phyloP scores from a whole-genome alignment of 2,797 vertebrate species.

The Poeciliopsis paucimaculata region DNA sequence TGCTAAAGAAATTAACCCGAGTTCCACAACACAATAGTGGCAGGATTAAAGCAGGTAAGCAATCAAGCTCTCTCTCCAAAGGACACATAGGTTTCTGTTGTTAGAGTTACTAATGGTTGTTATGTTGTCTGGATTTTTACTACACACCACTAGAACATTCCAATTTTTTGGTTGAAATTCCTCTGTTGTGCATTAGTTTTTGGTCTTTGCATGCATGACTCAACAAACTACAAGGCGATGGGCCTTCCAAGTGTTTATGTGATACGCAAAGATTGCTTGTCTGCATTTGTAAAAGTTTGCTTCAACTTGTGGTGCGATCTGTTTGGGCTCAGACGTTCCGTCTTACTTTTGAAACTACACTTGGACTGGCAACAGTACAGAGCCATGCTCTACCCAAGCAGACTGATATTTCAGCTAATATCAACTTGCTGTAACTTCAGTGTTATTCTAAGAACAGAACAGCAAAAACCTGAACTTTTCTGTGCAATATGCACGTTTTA shows the following conservation, averaged over 20 bases:
- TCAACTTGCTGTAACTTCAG: not conserved
- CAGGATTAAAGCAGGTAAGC: not conserved
- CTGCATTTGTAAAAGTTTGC: constrained; percentile 23
- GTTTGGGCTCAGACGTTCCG: not conserved
- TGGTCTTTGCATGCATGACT: not conserved
- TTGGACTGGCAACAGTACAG: not conserved
- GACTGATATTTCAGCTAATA: not conserved
- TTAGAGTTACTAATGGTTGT: not conserved
- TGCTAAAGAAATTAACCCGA: not conserved
- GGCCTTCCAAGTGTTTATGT: not conserved
- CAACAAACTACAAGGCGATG: not conserved
- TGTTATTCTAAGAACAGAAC: not conserved
- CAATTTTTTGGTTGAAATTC: not conserved
- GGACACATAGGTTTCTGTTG: not conserved
- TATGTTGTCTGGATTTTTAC: not conserved
- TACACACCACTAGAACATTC: constrained; percentile 1
- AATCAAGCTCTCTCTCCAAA: not conserved
- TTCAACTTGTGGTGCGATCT: constrained; percentile 17
- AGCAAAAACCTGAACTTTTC: not conserved
- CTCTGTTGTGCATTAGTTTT: constrained; percentile 4
- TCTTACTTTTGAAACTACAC: not conserved
- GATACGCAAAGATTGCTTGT: not conserved
- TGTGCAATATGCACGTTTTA: not conserved
- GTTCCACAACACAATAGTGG: not conserved
- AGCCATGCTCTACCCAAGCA: not conserved